Evolutionary conservation across 2,888 invertebrate species (phyloP).

Genomic region (Isotomurus palustris): DNA sequence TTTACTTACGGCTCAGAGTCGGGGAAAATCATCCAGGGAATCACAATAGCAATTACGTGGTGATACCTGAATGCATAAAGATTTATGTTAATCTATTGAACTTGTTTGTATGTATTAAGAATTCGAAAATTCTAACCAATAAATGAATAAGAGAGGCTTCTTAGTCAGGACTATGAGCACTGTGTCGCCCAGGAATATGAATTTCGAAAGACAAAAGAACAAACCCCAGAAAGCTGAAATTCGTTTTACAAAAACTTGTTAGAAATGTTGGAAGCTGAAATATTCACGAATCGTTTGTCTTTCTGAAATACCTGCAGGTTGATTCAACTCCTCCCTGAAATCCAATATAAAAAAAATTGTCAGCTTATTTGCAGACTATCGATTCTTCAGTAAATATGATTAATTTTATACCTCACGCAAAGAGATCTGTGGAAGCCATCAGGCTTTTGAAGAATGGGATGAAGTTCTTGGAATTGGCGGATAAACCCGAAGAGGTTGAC

Average conservation of each 20-base stretch:
- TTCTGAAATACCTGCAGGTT: conserved; percentile 14
- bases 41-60: conserved; percentile 23
- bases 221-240: conserved; percentile 29
- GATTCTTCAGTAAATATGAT: background rate
- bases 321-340: conserved; percentile 32
- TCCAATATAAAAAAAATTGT: background rate
- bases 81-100: background rate
- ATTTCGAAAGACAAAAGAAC: conserved; percentile 31
- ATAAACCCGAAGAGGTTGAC: conserved; percentile 30
- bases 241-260: background rate
- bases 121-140: conserved; percentile 9
- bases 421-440: conserved; percentile 35
- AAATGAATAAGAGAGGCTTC: conserved; percentile 33
- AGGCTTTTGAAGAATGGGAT: conserved; percentile 17
- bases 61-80: conserved; percentile 23
- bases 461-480: conserved; percentile 29
- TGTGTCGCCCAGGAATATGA: conserved; percentile 31
- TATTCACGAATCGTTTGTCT: background rate
- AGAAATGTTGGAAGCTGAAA: background rate
- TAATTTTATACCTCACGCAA: conserved; percentile 21
- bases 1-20: conserved; percentile 38
- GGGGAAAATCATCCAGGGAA: conserved; percentile 36
- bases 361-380: background rate
- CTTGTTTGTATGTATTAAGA: too few species aligned
- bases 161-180: conserved; percentile 32